phyloP scores from a whole-genome alignment of 2,888 invertebrate species.

The Mythimna impura region DNA sequence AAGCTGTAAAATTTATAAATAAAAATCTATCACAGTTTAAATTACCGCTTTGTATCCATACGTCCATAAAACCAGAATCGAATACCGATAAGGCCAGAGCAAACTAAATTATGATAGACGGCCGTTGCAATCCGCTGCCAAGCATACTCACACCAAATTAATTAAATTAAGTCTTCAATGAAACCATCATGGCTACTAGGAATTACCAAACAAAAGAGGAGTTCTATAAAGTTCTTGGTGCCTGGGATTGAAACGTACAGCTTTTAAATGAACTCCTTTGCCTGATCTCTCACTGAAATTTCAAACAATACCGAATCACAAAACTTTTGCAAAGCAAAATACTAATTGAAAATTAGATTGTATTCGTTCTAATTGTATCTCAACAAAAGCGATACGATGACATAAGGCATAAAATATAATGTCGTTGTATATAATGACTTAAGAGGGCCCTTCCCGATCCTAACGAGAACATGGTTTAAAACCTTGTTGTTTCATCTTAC shows the following conservation, averaged over 20 bases:
- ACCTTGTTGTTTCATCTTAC: too few species aligned
- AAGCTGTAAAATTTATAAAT: not conserved
- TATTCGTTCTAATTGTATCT: not conserved
- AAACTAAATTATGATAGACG: constrained; percentile 31
- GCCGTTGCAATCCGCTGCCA: constrained; percentile 18
- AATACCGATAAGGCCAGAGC: constrained; percentile 27
- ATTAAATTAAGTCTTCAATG: constrained; percentile 19
- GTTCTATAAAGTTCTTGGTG: not conserved
- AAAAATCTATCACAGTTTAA: constrained; percentile 1
- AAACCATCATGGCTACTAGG: not conserved
- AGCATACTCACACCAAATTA: constrained; percentile 12
- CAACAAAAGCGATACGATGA: not conserved
- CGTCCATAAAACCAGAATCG: constrained; percentile 18
- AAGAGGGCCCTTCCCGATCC: too few species aligned
- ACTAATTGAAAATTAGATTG: not conserved
- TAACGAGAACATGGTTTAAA: too few species aligned
- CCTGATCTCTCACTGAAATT: not conserved
- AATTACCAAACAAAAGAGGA: not conserved
- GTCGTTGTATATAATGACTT: not conserved
- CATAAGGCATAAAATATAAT: too few species aligned
- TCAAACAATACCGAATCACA: not conserved
- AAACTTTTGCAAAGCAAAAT: not conserved
- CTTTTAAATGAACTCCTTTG: not conserved
- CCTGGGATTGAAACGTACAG: not conserved
- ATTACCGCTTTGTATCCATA: not conserved